phyloP scores from a whole-genome alignment of 2,113 vertebrate genomes.

The Syngnathus floridae region DNA sequence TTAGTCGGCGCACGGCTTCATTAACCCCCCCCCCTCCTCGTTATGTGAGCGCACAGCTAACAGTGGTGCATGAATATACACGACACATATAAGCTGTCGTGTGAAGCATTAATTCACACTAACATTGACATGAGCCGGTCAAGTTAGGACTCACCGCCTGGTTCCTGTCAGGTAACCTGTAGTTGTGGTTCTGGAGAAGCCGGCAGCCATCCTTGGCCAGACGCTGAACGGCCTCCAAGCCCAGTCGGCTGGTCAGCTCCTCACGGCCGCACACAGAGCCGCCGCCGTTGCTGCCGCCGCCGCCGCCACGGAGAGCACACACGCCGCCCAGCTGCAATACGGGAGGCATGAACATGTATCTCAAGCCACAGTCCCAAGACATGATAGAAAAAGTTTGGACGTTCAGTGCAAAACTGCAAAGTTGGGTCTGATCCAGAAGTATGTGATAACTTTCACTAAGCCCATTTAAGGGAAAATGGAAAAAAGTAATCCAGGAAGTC shows the following conservation, averaged over 20 bases:
- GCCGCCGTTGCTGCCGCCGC: conserved; percentile 10
- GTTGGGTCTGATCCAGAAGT: conserved; percentile 29
- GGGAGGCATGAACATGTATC: conserved; percentile 89
- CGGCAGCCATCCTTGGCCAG: conserved; percentile 88
- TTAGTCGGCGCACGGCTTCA: conserved; percentile 47
- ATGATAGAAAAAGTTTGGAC: conserved; percentile 59
- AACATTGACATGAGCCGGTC: background rate
- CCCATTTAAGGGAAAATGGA: conserved; percentile 30
- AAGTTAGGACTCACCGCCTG: conserved; percentile 73
- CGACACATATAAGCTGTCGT: conserved; percentile 15
- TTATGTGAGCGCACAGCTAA: conserved; percentile 43
- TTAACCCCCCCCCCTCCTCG: conserved; percentile 37
- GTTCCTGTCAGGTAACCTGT: conserved; percentile 74
- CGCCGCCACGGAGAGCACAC: conserved; percentile 76
- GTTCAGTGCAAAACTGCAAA: conserved; percentile 7
- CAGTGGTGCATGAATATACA: conserved; percentile 22
- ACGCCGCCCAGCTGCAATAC: conserved; percentile 85
- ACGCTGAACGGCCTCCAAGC: conserved; percentile 86
- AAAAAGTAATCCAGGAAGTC: conserved; percentile 29
- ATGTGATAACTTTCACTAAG: conserved; percentile 15
- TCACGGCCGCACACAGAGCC: conserved; percentile 80
- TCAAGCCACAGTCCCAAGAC: conserved; percentile 95
- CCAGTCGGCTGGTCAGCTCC: conserved; percentile 75
- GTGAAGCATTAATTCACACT: conserved; percentile 14
- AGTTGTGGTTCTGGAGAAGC: conserved; percentile 80